Percentiles rank a stretch among this genome's conserved stretches.
These are phyloP conservation scores for Chrysina gloriosa DNA, from an alignment of 2,888 invertebrate species.

Conservation along the genomic window DNA sequence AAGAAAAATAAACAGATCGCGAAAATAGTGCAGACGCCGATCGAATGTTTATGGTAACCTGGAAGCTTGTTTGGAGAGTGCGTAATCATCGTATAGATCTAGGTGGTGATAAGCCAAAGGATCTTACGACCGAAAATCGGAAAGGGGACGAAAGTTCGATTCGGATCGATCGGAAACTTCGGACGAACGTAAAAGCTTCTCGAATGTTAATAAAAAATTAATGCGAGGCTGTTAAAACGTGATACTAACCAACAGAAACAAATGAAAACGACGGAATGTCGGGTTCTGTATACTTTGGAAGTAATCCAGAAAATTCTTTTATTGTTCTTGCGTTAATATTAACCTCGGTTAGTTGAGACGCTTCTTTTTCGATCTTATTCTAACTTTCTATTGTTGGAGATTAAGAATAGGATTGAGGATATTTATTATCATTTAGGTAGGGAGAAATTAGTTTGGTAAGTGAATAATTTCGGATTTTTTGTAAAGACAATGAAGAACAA, in stretches of 20 bases:
- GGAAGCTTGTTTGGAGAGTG: background rate
- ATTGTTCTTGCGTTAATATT: constrained; percentile 4
- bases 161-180: no score
- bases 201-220: background rate
- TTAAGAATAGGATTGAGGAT: no score
- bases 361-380: background rate
- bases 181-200: background rate
- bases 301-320: background rate
- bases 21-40: background rate
- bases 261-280: background rate
- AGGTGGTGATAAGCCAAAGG: no score
- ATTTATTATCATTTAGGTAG: no score
- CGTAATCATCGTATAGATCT: no score
- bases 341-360: background rate
- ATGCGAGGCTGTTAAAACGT: constrained; percentile 3
- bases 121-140: no score
- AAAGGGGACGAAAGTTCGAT: no score
- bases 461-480: no score
- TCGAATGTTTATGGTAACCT: background rate
- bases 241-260: constrained; percentile 8
- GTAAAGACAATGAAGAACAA: no score
- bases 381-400: background rate
- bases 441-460: no score
- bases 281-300: constrained; percentile 1
- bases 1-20: background rate